phyloP scores from a whole-genome alignment of 2,113 vertebrate species.

The Vanacampus margaritifer region DNA sequence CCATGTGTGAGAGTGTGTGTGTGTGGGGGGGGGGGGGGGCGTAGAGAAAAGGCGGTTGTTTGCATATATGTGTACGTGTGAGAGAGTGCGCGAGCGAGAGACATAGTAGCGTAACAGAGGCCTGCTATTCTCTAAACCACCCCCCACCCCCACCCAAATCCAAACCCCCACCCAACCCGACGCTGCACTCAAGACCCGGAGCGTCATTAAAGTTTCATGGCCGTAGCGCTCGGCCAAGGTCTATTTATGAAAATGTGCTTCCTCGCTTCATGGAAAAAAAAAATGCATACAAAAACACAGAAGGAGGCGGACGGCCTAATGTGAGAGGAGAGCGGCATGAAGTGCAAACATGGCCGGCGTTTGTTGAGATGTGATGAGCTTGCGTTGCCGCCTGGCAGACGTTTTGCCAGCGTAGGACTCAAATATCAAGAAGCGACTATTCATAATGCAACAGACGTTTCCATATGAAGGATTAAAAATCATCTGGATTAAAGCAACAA shows the following conservation, averaged over 20 bases:
- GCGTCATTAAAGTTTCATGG: slow-evolving; percentile 94
- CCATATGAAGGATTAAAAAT: too few species aligned
- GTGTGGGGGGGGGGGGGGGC: slow-evolving; percentile 27
- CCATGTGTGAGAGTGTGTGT: too few species aligned
- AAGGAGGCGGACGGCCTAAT: slow-evolving; percentile 61
- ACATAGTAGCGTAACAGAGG: slow-evolving; percentile 84
- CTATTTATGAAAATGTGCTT: slow-evolving; percentile 97
- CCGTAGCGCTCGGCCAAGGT: slow-evolving; percentile 88
- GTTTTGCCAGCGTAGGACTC: not conserved
- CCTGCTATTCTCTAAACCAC: slow-evolving; percentile 79
- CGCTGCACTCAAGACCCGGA: slow-evolving; percentile 88
- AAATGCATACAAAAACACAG: not conserved
- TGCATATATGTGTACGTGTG: slow-evolving; percentile 35
- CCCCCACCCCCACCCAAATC: not conserved
- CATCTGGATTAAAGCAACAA: too few species aligned
- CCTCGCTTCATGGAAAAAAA: slow-evolving; percentile 78
- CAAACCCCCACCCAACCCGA: slow-evolving; percentile 36
- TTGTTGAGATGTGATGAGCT: slow-evolving; percentile 8
- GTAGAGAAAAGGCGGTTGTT: slow-evolving; percentile 41
- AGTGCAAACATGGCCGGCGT: slow-evolving; percentile 29
- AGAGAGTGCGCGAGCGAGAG: slow-evolving; percentile 51
- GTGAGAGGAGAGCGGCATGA: slow-evolving; percentile 63
- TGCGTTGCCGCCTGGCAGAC: not conserved
- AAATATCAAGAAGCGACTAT: too few species aligned
- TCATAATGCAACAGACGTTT: too few species aligned